Base-by-base conservation (phyloP, 2,113 vertebrate genomes). In the Siphamia tubifer region DNA sequence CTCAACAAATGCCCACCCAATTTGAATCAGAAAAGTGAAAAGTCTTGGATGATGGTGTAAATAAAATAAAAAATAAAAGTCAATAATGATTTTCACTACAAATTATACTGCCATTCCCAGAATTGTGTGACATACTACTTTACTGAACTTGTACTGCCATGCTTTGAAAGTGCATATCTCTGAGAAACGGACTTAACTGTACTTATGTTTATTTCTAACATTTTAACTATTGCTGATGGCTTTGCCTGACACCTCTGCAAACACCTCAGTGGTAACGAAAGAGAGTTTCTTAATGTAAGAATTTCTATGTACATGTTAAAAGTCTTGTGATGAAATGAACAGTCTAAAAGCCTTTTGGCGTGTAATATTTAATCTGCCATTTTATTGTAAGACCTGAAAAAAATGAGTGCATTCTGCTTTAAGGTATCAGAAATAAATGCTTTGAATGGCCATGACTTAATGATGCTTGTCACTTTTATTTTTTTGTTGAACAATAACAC, bases 241-340 rank as follows among this genome's bases (percentile, higher is more conserved):
- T 79, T 83, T 68, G 69, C 38, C 74, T 77, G 63, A 47, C 45
- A 44, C 42, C 63, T 36, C 49, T 68, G 53, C 58, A 60, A 51
- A 60, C 36, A 64, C 21, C 21, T 64, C 38, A 38, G 73, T 62
- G 57, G 68, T 25, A 16, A 39, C n/a, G 31, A 32, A 67, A 40
- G 61, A 69, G 42, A 73, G 55, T 60, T 72, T 81, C 58, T 76
- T 52, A 27, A 34, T 82, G 66, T 84, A 75, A 71, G 62, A 79
- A 58, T 75, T 79, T 81, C 27, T 78, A 54, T 88, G 86, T 87
- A 87, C 63, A 75, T 88, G 80, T 85, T 85, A 32, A 58, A 85
- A 79, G 81, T 87, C 72, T 85, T 84, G 87, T 88, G 77, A 81
- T 87, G 61, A 85, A 86, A 82, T 72, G 43, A 81, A 74, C 21